A percentile compares a stretch with the other conserved stretches of the same genome.
phyloP scores from a whole-genome alignment of 2,113 vertebrate species.

The Ramphastos sulfuratus region DNA sequence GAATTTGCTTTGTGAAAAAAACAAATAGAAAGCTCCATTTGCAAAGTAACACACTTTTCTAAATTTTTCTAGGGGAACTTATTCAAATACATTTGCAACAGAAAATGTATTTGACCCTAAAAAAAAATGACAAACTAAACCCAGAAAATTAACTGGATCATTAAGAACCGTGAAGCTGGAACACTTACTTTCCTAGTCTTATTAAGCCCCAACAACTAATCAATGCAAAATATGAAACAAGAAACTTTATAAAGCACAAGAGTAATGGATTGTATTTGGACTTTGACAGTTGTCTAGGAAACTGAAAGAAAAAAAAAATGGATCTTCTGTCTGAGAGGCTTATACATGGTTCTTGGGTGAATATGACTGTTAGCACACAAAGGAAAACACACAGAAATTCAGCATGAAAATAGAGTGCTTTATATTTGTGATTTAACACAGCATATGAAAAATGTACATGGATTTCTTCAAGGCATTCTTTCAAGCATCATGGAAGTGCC shows the following conservation, averaged over 20 bases:
- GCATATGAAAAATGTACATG: neutral
- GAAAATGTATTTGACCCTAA: neutral
- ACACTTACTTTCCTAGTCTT: neutral
- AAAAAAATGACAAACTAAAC: neutral
- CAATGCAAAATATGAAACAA: slow-evolving; percentile 31
- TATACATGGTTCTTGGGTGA: neutral
- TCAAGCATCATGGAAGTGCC: neutral
- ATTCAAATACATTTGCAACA: neutral
- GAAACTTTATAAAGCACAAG: neutral
- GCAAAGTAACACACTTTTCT: neutral
- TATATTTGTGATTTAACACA: neutral
- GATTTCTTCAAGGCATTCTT: neutral
- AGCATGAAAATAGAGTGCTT: neutral
- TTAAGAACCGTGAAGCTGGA: neutral
- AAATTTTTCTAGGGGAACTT: neutral
- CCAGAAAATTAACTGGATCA: neutral
- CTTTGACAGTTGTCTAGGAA: slow-evolving; percentile 40
- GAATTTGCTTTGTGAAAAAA: neutral
- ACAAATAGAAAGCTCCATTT: neutral
- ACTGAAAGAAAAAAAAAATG: neutral
- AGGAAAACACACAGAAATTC: neutral
- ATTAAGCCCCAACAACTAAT: neutral
- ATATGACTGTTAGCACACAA: neutral
- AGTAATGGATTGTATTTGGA: slow-evolving; percentile 46
- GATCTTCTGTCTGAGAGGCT: slow-evolving; percentile 11